phyloP scores from a whole-genome alignment of 2,888 invertebrate genomes.

The Agrenia bidenticulata region DNA sequence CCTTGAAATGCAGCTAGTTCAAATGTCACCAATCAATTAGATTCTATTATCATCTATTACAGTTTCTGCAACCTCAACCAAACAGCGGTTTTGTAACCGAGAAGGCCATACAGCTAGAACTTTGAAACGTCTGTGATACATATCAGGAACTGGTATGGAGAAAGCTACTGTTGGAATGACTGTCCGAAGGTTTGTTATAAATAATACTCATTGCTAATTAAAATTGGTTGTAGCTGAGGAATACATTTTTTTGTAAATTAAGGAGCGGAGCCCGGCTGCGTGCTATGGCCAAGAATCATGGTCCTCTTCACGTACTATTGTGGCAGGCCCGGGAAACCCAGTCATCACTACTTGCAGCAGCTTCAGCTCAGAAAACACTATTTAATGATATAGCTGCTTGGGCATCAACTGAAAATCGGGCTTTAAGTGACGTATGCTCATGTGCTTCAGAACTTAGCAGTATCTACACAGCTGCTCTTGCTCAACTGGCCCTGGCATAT shows the following conservation, averaged over 20 bases:
- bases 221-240: not conserved
- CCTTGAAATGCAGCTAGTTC: too few relatives aligned
- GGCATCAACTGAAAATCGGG: constrained; percentile 51
- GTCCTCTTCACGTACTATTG: constrained; percentile 47
- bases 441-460: constrained; percentile 46
- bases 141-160: constrained; percentile 10
- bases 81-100: not conserved
- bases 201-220: not conserved
- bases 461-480: constrained; percentile 42
- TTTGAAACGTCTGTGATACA: not conserved
- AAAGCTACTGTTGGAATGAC: constrained; percentile 33
- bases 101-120: too few relatives aligned
- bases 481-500: constrained; percentile 48
- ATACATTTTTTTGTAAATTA: not conserved
- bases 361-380: constrained; percentile 49
- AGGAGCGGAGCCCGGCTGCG: constrained; percentile 49
- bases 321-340: constrained; percentile 52
- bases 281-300: constrained; percentile 46
- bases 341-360: constrained; percentile 45
- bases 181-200: constrained; percentile 20
- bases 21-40: constrained; percentile 1
- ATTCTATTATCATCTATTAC: not conserved
- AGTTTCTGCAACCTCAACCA: not conserved
- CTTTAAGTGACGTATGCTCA: constrained; percentile 49
- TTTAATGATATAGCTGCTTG: constrained; percentile 51